Evolutionary conservation across 2,797 vertebrate species (phyloP), one percentile per base, ranked within the genome.

Genomic region (Pyrocephalus nanus): DNA sequence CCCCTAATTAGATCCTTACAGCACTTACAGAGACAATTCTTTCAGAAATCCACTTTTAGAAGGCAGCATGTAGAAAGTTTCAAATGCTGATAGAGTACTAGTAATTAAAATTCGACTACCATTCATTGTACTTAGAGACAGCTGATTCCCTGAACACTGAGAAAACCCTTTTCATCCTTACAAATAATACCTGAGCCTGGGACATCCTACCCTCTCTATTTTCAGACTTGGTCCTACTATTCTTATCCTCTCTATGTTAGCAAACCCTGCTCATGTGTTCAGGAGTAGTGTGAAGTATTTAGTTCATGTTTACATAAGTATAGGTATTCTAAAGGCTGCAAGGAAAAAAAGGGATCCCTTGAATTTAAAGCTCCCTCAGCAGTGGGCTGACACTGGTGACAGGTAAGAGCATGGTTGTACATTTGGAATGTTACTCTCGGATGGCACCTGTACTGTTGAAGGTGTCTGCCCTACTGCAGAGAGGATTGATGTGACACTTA

Each of bases 91-190:
- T 67, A 77, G 65, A 92, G 83, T 77, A 76, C 22, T 79, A 96
- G 94, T 96, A 96, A 95, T 97, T 97, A 97, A 96, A 96, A 96
- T 36, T 71, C 61, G 38, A 95, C 94, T 90, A 80, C 83, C 45
- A 86, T 93, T 96, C 77, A 48, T 57, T 73, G 34, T 73, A 54
- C 93, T 82, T 57, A 87, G 73, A 94, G 71, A 80, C 40, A 15
- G 80, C 61, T 87, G 92, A 69, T 85, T 86, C 65, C 8, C 48
- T 42, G 60, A 95, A 89, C 4, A 15, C 38, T 80, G 54, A 87
- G 57, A 90, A 95, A 80, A 50, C 29, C 17, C 36, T 95, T 95
- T 97, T 90, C 57, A 92, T 90, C 91, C 73, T 93, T 91, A 58
- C 32, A 61, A 91, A 93, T 88, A 86, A 86, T 53, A 67, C 64